Evolutionary conservation across 2,888 invertebrate species (phyloP).

Genomic region (Apodemia zela): DNA sequence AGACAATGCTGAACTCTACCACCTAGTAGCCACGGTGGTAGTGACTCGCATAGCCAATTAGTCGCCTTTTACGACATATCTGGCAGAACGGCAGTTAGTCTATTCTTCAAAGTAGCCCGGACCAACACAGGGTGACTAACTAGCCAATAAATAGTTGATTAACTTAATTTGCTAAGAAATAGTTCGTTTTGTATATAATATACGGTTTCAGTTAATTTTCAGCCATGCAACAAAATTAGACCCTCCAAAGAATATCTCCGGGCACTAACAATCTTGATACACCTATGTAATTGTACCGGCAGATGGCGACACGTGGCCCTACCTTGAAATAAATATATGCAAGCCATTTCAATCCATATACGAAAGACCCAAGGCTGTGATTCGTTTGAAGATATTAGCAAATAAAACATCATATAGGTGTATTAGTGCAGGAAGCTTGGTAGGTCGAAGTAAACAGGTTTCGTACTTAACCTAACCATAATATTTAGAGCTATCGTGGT

Average conservation of each 20-base stretch:
- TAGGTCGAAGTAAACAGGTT: constrained; percentile 47
- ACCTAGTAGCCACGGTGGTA: too few relatives aligned
- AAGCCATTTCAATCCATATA: constrained; percentile 26
- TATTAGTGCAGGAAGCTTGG: constrained; percentile 38
- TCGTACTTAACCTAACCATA: constrained; percentile 43
- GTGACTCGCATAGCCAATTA: too few relatives aligned
- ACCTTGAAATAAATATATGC: background rate
- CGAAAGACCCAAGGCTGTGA: constrained; percentile 18
- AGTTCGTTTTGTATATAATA: too few relatives aligned
- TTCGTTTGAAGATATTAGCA: constrained; percentile 23
- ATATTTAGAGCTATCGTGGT: constrained; percentile 36
- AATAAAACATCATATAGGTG: constrained; percentile 28
- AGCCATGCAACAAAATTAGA: background rate
- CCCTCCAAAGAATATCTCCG: background rate
- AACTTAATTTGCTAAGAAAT: too few relatives aligned
- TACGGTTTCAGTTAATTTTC: background rate
- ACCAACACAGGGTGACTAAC: too few relatives aligned
- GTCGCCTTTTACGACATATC: too few relatives aligned
- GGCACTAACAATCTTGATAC: constrained; percentile 24
- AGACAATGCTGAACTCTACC: too few relatives aligned
- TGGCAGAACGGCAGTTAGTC: too few relatives aligned
- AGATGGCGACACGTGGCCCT: constrained; percentile 15
- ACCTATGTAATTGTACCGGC: constrained; percentile 35
- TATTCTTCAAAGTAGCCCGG: too few relatives aligned
- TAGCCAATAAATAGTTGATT: too few relatives aligned